Evolutionary conservation across 2,797 vertebrate genomes (phyloP).

Genomic region (Hippocampus kuda): DNA sequence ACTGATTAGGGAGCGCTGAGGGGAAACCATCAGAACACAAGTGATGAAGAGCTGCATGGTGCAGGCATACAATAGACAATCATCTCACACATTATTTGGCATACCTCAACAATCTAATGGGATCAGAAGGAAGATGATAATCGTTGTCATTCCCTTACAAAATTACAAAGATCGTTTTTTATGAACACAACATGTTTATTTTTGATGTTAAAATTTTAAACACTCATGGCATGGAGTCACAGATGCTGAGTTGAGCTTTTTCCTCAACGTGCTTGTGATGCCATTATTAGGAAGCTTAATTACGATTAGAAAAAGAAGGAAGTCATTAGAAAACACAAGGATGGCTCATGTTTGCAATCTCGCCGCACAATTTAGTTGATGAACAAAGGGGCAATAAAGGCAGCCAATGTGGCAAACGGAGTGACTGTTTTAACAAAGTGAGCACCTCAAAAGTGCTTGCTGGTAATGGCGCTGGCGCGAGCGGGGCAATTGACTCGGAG

Average conservation of each 20-base stretch:
- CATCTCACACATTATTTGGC: neutral
- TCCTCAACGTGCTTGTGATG: neutral
- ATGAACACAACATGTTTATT: neutral
- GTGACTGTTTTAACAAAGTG: neutral
- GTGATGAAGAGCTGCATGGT: neutral
- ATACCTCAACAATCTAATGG: neutral
- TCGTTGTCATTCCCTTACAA: neutral
- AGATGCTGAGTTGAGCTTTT: neutral
- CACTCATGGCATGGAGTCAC: neutral
- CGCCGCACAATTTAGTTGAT: neutral
- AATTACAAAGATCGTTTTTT: neutral
- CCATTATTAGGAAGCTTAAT: neutral
- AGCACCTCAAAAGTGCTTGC: neutral
- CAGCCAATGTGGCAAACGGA: neutral
- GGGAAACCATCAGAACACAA: neutral
- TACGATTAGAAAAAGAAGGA: neutral
- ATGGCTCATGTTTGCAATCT: neutral
- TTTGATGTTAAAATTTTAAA: neutral
- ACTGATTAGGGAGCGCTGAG: constrained; percentile 86
- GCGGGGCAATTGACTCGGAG: neutral
- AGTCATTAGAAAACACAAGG: neutral
- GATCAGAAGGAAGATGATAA: neutral
- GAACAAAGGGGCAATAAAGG: neutral
- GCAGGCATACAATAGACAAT: neutral
- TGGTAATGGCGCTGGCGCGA: neutral